Conservation (phyloP, 92 coral and sea anemone genomes). For the Metridium senile region DNA sequence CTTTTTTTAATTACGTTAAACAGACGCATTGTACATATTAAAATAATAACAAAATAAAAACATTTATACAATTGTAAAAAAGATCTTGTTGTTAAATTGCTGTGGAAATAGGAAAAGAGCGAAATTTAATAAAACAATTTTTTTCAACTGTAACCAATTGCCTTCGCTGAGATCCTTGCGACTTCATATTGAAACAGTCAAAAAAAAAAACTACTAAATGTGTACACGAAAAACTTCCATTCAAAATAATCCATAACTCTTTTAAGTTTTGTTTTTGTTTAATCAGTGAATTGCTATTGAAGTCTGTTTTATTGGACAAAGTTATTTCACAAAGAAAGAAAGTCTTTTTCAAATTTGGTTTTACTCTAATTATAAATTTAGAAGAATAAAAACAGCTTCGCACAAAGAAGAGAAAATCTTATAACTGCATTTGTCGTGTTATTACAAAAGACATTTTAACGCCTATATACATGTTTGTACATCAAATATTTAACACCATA, state of each 20-base stretch:
- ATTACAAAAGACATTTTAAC: background rate
- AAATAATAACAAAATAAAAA: background rate
- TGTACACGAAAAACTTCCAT: background rate
- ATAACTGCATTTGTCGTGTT: background rate
- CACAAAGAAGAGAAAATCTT: background rate
- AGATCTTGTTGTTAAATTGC: background rate
- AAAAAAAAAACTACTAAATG: background rate
- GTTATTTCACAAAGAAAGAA: constrained; percentile 31
- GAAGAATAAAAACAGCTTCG: constrained; percentile 2
- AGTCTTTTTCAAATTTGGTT: background rate
- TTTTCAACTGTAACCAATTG: too few relatives aligned
- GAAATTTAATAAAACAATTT: background rate
- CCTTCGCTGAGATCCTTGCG: too few relatives aligned
- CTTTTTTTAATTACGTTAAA: background rate
- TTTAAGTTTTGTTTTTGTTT: constrained; percentile 6
- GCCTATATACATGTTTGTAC: background rate
- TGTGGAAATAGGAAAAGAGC: background rate
- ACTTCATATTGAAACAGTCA: too few relatives aligned
- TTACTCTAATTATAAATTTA: background rate
- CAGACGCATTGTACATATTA: background rate
- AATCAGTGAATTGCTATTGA: constrained; percentile 19
- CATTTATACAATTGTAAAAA: background rate
- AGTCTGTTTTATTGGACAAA: constrained; percentile 4
- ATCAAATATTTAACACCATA: background rate
- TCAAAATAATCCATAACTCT: background rate